A percentile compares a stretch with the other conserved stretches of the same genome.
Evolutionary conservation across 2,888 invertebrate species (phyloP).

Genomic region (Eudasyphora cyanicolor): DNA sequence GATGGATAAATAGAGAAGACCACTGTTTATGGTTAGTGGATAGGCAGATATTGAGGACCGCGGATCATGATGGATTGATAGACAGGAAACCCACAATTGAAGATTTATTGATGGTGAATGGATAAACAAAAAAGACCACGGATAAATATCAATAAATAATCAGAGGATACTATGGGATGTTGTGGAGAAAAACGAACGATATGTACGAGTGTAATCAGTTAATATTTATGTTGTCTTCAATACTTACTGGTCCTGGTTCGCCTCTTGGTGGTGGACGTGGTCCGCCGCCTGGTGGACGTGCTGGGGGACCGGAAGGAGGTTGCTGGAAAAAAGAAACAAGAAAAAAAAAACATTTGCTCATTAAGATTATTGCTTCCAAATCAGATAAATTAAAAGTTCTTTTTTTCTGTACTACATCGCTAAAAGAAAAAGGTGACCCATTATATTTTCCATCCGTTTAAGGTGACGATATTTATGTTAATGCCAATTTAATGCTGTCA

Average conservation of each 20-base stretch:
- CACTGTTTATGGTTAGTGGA: too few species aligned
- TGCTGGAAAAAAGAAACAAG: slow-evolving; percentile 56
- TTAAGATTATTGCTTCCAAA: neutral
- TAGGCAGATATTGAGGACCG: too few species aligned
- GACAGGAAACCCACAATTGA: too few species aligned
- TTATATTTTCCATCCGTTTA: slow-evolving; percentile 49
- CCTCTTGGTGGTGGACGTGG: slow-evolving; percentile 68
- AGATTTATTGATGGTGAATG: too few species aligned
- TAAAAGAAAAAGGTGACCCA: slow-evolving; percentile 52
- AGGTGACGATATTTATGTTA: slow-evolving; percentile 66
- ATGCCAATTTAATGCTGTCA: slow-evolving; percentile 65
- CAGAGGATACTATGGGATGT: too few species aligned
- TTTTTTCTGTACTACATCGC: neutral
- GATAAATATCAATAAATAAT: too few species aligned
- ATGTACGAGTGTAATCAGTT: too few species aligned
- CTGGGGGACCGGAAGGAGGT: slow-evolving; percentile 64
- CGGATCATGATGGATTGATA: too few species aligned
- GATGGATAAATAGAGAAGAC: too few species aligned
- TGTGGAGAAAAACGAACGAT: too few species aligned
- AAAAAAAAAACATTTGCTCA: slow-evolving; percentile 44
- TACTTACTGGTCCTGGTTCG: slow-evolving; percentile 74
- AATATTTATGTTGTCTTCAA: neutral
- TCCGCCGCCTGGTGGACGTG: slow-evolving; percentile 70
- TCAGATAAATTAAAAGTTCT: neutral
- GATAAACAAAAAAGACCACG: too few species aligned